Base-by-base conservation (phyloP, 2,797 vertebrate species). In the Notoglanidium macrostoma region DNA sequence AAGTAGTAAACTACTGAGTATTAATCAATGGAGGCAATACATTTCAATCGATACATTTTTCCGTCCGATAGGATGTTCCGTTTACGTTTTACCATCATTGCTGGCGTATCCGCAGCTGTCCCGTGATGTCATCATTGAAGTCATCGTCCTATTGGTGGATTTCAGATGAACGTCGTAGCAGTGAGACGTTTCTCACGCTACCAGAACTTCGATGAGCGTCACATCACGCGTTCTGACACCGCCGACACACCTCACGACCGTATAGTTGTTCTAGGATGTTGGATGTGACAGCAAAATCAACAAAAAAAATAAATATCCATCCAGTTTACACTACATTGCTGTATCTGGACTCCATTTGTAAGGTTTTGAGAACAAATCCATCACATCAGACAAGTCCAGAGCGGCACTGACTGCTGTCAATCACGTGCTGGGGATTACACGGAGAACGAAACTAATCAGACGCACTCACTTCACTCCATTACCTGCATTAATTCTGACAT, bases 381-480 rank as follows among this genome's bases (percentile, higher is more conserved):
- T 73, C 46, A 17, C 46, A 8, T 76, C 46, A 46, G 5, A 6
- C 40, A 10, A 73, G 40, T 23, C 0, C 72, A 5, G 70, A 46
- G 70, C 26, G 3, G 49, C 54, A 68, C 73, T 32, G 74, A 51
- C 80, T 83, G 74, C 87, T 40, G 72, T 87, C 87, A 87, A 72
- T 87, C 83, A 87, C 5, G 21, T 15, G 29, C 26, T 61, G 4
- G 11, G 26, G 35, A 59, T 40, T 76, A 63, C 29, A 76, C 23
- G 26, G 29, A 23, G 46, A 83, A 55, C 5, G 23, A 32, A 83
- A 51, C 15, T 15, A 14, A 79, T 84, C 54, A 61, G 19, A 83
- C 44, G 44, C 61, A 79, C 46, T 61, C 61, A 84, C 83, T 87
- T 68, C 57, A 40, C 83, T 85, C 70, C 86, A 83, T 87, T 76